A percentile compares a stretch with the other conserved stretches of the same genome.
These are phyloP conservation scores for Neoitamus cyanurus DNA, from an alignment of 2,888 invertebrate genomes.

Conservation along the genomic window DNA sequence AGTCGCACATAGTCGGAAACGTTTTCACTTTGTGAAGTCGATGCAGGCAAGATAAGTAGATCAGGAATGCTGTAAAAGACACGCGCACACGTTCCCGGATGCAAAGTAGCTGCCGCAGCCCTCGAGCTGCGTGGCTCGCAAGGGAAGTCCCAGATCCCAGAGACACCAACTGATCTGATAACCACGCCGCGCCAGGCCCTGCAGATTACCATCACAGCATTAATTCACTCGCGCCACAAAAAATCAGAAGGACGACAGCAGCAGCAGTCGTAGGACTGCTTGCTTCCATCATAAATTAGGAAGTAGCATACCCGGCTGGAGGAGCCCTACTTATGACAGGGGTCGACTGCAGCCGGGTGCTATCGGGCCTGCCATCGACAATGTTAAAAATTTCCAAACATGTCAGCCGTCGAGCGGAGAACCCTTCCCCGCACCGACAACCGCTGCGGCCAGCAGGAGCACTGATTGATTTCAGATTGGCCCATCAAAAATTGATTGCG, in stretches of 20 bases:
- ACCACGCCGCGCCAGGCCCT: background rate
- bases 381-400: constrained; percentile 33
- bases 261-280: background rate
- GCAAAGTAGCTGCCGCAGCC: background rate
- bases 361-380: constrained; percentile 6
- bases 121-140: background rate
- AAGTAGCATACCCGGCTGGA: background rate
- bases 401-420: background rate
- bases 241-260: background rate
- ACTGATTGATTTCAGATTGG: constrained; percentile 51
- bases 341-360: background rate
- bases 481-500: constrained; percentile 51
- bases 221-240: constrained; percentile 5
- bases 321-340: constrained; percentile 22
- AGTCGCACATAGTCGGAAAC: background rate
- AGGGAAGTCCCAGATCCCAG: background rate
- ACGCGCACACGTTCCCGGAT: constrained; percentile 41
- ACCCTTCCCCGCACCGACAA: constrained; percentile 37
- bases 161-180: constrained; percentile 6
- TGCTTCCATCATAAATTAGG: constrained; percentile 26
- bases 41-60: constrained; percentile 21
- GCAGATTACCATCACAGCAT: constrained; percentile 24
- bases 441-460: constrained; percentile 15
- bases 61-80: constrained; percentile 36
- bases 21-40: background rate